phyloP scores from a whole-genome alignment of 2,797 vertebrate genomes.

The Gymnothorax javanicus region DNA sequence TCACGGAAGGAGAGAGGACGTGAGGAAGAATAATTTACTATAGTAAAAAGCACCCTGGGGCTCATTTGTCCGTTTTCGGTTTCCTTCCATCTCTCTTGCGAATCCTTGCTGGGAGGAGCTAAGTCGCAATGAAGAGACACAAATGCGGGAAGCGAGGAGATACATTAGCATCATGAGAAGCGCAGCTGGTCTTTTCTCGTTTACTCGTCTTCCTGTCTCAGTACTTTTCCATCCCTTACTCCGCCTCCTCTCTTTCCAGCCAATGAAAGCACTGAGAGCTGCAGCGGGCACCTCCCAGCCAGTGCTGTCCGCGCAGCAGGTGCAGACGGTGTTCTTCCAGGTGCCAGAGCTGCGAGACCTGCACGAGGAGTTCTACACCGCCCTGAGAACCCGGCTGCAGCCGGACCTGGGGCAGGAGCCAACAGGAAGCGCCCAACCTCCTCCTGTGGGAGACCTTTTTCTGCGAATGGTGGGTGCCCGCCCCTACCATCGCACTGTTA shows the following conservation, averaged over 20 bases:
- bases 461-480: constrained; percentile 66
- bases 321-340: constrained; percentile 76
- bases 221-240: background rate
- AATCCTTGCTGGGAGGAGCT: too few species aligned
- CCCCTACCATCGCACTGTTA: background rate
- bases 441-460: constrained; percentile 70
- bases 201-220: background rate
- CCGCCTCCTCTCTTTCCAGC: constrained; percentile 50
- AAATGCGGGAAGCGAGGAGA: too few species aligned
- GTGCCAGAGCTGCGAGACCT: constrained; percentile 72
- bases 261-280: constrained; percentile 75
- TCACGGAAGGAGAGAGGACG: too few species aligned
- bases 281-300: constrained; percentile 77
- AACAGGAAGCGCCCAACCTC: background rate
- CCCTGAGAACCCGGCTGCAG: constrained; percentile 60
- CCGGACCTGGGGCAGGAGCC: constrained; percentile 44
- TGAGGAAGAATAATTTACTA: too few species aligned
- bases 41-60: too few species aligned
- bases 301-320: constrained; percentile 68
- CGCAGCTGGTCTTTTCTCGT: background rate
- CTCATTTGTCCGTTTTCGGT: too few species aligned
- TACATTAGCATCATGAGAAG: too few species aligned
- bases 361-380: constrained; percentile 65
- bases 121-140: too few species aligned
- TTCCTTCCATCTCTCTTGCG: too few species aligned